A percentile compares a stretch with the other conserved stretches of the same genome.
Conservation (phyloP, 1,140 invertebrate species). For the Drosophila parabipectinata region DNA sequence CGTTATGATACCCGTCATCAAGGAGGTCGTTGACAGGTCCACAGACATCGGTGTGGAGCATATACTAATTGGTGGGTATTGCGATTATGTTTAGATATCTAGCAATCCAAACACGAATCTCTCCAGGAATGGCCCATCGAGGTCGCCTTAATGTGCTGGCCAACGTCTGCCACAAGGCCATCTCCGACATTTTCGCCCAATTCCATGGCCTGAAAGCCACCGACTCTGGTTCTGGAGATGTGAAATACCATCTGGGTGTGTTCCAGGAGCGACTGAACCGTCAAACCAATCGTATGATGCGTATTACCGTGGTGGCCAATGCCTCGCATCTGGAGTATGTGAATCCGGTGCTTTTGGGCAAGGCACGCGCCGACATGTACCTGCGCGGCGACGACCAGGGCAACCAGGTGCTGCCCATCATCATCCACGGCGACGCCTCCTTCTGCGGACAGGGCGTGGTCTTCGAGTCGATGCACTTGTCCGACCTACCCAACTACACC, state of each 20-base stretch:
- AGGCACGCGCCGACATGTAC: slow-evolving; percentile 93
- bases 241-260: slow-evolving; percentile 97
- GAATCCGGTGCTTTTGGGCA: slow-evolving; percentile 92
- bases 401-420: slow-evolving; percentile 89
- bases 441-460: slow-evolving; percentile 94
- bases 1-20: slow-evolving; percentile 93
- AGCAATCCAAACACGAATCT: background rate
- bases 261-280: slow-evolving; percentile 92
- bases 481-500: slow-evolving; percentile 93
- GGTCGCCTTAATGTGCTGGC: slow-evolving; percentile 95
- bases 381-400: slow-evolving; percentile 91
- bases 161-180: slow-evolving; percentile 94
- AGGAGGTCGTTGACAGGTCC: slow-evolving; percentile 93
- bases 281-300: slow-evolving; percentile 91
- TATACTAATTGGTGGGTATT: slow-evolving; percentile 52
- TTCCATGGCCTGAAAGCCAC: slow-evolving; percentile 91
- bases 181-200: slow-evolving; percentile 94
- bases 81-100: slow-evolving; percentile 73
- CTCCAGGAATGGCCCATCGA: slow-evolving; percentile 96
- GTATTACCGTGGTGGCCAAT: slow-evolving; percentile 93
- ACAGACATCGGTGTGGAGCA: slow-evolving; percentile 92
- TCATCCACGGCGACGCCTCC: slow-evolving; percentile 96
- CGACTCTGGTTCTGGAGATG: slow-evolving; percentile 94
- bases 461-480: slow-evolving; percentile 95
- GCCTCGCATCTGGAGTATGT: slow-evolving; percentile 96